These are phyloP conservation scores for Eilema depressum DNA, from an alignment of 2,888 invertebrate genomes.

Conservation along the genomic window DNA sequence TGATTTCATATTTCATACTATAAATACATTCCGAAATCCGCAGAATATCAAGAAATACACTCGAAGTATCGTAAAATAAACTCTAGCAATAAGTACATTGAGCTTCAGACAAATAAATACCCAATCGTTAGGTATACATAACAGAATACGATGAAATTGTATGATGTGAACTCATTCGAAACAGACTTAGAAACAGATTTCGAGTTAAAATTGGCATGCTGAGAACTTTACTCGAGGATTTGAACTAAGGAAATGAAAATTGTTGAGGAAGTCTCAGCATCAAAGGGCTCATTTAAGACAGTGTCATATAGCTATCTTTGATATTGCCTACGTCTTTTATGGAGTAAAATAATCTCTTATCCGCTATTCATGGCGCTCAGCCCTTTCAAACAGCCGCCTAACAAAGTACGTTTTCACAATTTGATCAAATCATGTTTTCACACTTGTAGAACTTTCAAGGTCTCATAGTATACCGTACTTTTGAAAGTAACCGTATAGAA, in stretches of 20 bases:
- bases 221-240: slow-evolving; percentile 67
- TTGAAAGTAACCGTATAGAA: background rate
- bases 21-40: background rate
- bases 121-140: slow-evolving; percentile 39
- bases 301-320: slow-evolving; percentile 67
- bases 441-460: background rate
- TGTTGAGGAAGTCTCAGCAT: slow-evolving; percentile 74
- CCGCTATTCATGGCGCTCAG: slow-evolving; percentile 20
- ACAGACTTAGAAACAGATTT: slow-evolving; percentile 61
- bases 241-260: slow-evolving; percentile 76
- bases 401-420: slow-evolving; percentile 5
- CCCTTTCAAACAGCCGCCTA: slow-evolving; percentile 6
- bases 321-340: slow-evolving; percentile 53
- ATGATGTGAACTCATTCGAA: slow-evolving; percentile 57
- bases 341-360: slow-evolving; percentile 39
- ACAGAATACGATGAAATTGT: slow-evolving; percentile 44
- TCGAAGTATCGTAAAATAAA: background rate
- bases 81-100: background rate
- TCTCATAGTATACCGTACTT: background rate
- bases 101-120: slow-evolving; percentile 20
- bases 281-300: slow-evolving; percentile 70
- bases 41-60: background rate
- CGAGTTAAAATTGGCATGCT: slow-evolving; percentile 70
- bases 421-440: slow-evolving; percentile 10
- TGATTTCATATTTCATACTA: background rate